Evolutionary conservation across 2,888 invertebrate species (phyloP), one percentile per base, ranked within the genome.

Genomic region (Lymantria dispar): DNA sequence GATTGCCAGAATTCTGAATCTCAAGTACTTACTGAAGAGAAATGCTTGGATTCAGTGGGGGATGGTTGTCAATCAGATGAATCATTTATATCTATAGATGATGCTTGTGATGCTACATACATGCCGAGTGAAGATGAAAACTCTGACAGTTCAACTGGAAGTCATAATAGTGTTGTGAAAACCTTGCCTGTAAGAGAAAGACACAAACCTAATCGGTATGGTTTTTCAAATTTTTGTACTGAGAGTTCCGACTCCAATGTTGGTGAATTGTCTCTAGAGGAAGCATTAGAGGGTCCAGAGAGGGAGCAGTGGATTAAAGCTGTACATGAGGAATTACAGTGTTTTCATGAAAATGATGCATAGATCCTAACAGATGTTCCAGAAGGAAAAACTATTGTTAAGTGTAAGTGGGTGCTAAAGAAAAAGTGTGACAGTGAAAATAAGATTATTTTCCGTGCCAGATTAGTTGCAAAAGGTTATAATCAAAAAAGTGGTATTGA

Each of bases 201-300:
- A 36, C 36, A 36, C 7, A 2, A 2, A 36, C 36, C 36, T 5
- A 22, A 22, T 2, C 2, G 22, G 22, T 22, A 22, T 22, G 22
- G 22, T 22, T 22, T 22, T 22, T 3, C 36, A 36, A 36, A 36
- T 36, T 5, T 36, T 2, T 36, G 36, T 36, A 36, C 36, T 5
- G 36, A 1, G 36, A 7, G 36, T 36, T 5, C 36, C 11, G 11
- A 2, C 7, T 2, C 7, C 7, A 36, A 36, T 7, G 36, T 5
- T 8, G 7, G 36, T 36, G 36, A 36, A 8, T 36, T 36, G 40
- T 46, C 43, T 48, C 48, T n/a, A 33, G 37, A 7, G 48, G 48
- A 14, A 47, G 53, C 0, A 51, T 8, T 36, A 36, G 7, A 2
- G 2, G 36, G 36, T 36, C 36, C 36, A 36, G 42, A 42, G 42